Evolutionary conservation across 2,888 invertebrate species (phyloP), one percentile per base, ranked within the genome.

Genomic region (Itoplectis maculator): DNA sequence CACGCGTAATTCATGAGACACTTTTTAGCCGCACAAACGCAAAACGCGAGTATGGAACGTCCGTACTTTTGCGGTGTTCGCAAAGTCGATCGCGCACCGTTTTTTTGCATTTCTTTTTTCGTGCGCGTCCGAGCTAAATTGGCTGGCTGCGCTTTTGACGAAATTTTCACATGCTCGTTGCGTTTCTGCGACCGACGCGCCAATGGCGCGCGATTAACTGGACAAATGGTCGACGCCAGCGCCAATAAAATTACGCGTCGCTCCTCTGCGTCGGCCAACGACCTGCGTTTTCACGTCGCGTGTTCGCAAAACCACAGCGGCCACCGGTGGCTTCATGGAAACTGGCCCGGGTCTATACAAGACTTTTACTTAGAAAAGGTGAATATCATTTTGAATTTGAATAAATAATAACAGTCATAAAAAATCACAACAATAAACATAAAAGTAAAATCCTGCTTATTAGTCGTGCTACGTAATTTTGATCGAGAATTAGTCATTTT

Each of bases 1-100:
- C 59, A 61, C 56, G 70, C 35, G 61, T 66, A 70, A 65, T 70
- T 74, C 59, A 47, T 65, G 40, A 29, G 51, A 82, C 29, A 61
- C 61, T 79, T 82, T 82, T 82, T 76, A 82, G 82, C 82, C 79
- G 79, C 61, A 79, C 82, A 76, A 72, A 73, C 75, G 79, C 18
- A 68, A 82, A 73, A 79, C 18, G 49, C 79, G 68, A 79, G n/a
- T 51, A 75, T 72, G 75, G 79, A 79, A 76, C 75, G 45, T 61
- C 66, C 47, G 15, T 23, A 76, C 20, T 61, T 37, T 35, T 18
- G 54, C 51, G 8, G 81, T 15, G 82, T 82, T 82, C 82, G 29
- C 45, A 79, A 82, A 82, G 18, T 42, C 70, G 54, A 56, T 68
- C 49, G 13, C 13, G 54, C 54, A 23, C 5, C 54, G 54, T 13